phyloP scores from a whole-genome alignment of 1,140 invertebrate species.

The Adelges cooleyi region DNA sequence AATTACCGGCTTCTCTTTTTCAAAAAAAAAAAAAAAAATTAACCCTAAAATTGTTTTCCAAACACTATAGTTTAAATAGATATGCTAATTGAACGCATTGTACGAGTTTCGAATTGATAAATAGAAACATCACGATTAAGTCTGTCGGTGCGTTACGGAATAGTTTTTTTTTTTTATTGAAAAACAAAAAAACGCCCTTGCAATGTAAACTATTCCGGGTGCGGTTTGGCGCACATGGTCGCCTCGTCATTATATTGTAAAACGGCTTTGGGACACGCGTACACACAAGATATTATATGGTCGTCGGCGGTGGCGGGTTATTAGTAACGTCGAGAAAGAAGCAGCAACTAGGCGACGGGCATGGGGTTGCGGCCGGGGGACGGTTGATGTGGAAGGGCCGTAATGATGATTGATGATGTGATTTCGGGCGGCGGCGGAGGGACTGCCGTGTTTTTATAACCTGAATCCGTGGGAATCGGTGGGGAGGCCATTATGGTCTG shows the following conservation, averaged over 20 bases:
- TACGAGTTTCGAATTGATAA: no score
- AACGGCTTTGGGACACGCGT: slow-evolving; percentile 2
- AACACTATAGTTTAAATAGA: no score
- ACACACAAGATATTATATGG: not conserved
- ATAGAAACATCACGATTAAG: no score
- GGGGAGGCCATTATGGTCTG: not conserved
- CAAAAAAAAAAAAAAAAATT: no score
- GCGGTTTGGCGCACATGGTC: no score
- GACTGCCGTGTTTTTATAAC: slow-evolving; percentile 6
- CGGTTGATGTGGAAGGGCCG: not conserved
- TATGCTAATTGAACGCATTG: no score
- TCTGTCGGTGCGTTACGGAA: no score
- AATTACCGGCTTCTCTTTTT: no score
- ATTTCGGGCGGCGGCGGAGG: not conserved
- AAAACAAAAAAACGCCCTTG: no score
- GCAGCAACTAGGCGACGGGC: not conserved
- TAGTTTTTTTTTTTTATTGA: no score
- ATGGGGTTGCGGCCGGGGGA: not conserved
- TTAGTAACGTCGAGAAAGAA: not conserved
- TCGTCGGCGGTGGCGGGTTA: not conserved
- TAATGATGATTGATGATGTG: slow-evolving; percentile 27
- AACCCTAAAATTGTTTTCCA: no score
- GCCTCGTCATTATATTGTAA: not conserved
- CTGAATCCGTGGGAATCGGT: slow-evolving; percentile 17
- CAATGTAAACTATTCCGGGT: no score